Percentiles rank a stretch among this genome's conserved stretches.
Evolutionary conservation across 2,797 vertebrate species (phyloP).

Genomic region (Enteromius mattozi): DNA sequence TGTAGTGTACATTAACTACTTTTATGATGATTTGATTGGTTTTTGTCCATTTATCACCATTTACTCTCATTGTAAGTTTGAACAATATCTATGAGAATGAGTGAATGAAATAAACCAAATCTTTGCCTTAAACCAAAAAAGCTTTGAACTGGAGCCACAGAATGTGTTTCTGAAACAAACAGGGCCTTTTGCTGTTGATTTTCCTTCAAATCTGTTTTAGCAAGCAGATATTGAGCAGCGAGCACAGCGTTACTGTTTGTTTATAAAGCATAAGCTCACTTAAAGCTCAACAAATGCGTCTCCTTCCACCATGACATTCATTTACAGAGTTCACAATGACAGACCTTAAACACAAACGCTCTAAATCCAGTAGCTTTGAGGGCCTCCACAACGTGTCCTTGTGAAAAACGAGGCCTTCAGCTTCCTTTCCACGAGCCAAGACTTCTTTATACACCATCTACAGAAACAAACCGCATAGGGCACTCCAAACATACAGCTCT

Average conservation of each 20-base stretch:
- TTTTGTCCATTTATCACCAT: not conserved
- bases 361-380: conserved; percentile 65
- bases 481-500: conserved; percentile 74
- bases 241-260: conserved; percentile 79
- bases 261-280: conserved; percentile 84
- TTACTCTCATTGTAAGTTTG: not conserved
- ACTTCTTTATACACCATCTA: conserved; percentile 68
- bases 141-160: conserved; percentile 57
- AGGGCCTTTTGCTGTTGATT: conserved; percentile 66
- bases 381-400: conserved; percentile 68
- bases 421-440: conserved; percentile 65
- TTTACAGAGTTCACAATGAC: conserved; percentile 77
- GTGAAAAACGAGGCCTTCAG: conserved; percentile 72
- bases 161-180: conserved; percentile 61
- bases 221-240: conserved; percentile 70
- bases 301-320: conserved; percentile 71
- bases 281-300: conserved; percentile 66
- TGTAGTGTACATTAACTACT: not conserved
- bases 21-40: not conserved
- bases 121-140: too few relatives aligned
- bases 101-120: too few relatives aligned
- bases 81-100: too few relatives aligned
- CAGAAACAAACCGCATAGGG: conserved; percentile 66
- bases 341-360: conserved; percentile 71
- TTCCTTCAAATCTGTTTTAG: conserved; percentile 68